These are phyloP conservation scores for Pomatostomus ruficeps DNA, from an alignment of 2,113 vertebrate species.

Conservation along the genomic window DNA sequence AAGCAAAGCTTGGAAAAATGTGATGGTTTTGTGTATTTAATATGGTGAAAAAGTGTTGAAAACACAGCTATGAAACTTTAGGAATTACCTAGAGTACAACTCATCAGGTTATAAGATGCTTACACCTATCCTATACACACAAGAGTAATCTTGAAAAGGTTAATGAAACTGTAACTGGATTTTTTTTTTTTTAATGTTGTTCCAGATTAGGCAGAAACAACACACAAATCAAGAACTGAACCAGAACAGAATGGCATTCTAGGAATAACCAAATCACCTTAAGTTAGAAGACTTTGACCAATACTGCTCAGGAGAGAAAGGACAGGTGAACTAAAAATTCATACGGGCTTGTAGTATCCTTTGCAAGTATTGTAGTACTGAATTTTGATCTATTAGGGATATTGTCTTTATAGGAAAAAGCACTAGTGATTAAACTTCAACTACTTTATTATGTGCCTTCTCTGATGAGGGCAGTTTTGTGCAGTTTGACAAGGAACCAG, in stretches of 20 bases:
- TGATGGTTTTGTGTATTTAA: neutral
- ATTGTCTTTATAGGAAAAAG: neutral
- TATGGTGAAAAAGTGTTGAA: neutral
- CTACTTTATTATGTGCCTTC: neutral
- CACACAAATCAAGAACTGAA: neutral
- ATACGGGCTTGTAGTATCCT: neutral
- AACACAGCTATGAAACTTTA: neutral
- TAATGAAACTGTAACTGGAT: neutral
- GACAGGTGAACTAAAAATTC: neutral
- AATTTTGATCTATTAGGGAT: neutral
- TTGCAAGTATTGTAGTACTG: neutral
- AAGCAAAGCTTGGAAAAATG: neutral
- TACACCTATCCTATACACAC: neutral
- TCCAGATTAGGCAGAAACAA: neutral
- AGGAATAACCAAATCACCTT: neutral
- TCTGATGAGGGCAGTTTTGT: neutral
- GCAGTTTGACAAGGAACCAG: neutral
- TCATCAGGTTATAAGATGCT: neutral
- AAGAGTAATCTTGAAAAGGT: neutral
- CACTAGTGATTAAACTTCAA: neutral
- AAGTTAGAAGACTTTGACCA: neutral
- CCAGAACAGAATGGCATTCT: neutral
- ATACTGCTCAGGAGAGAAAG: neutral
- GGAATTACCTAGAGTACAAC: neutral
- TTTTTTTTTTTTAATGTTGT: neutral